A percentile compares a stretch with the other conserved stretches of the same genome.
phyloP scores from a whole-genome alignment of 2,113 vertebrate species.

The Brachirus orientalis region DNA sequence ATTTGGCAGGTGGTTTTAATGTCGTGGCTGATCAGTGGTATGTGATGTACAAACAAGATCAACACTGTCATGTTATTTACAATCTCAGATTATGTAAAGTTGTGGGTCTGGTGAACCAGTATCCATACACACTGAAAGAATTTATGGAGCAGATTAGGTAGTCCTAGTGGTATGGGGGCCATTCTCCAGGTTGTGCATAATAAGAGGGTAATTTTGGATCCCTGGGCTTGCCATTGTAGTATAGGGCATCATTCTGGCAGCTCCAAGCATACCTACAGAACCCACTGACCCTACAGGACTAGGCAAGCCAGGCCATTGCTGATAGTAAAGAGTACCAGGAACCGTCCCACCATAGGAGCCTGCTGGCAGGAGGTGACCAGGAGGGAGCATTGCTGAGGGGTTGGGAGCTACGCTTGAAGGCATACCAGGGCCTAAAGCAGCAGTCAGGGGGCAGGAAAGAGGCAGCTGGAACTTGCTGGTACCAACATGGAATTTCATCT shows the following conservation, averaged over 20 bases:
- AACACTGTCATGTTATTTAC: slow-evolving; percentile 73
- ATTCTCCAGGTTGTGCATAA: slow-evolving; percentile 74
- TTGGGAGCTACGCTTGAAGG: slow-evolving; percentile 54
- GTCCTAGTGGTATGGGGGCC: slow-evolving; percentile 76
- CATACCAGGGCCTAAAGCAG: slow-evolving; percentile 65
- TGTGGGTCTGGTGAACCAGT: slow-evolving; percentile 32
- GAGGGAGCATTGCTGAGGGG: slow-evolving; percentile 66
- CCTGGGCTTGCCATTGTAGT: slow-evolving; percentile 68
- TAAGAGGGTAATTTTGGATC: slow-evolving; percentile 77
- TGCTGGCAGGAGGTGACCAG: slow-evolving; percentile 76
- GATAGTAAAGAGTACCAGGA: slow-evolving; percentile 78
- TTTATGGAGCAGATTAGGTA: slow-evolving; percentile 69
- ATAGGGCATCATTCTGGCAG: slow-evolving; percentile 61
- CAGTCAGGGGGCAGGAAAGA: slow-evolving; percentile 80
- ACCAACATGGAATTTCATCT: slow-evolving; percentile 70
- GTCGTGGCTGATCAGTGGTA: not conserved
- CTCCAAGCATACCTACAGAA: slow-evolving; percentile 69
- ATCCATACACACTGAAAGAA: slow-evolving; percentile 15
- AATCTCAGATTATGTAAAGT: slow-evolving; percentile 54
- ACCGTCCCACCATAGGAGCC: slow-evolving; percentile 80
- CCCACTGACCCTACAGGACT: slow-evolving; percentile 57
- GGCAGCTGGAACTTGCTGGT: slow-evolving; percentile 77
- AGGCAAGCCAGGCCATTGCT: slow-evolving; percentile 81
- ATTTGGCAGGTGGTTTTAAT: not conserved
- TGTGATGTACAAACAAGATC: slow-evolving; percentile 57